Base-by-base conservation (phyloP, 2,113 vertebrate genomes). In the Ivindomyrus marchei region DNA sequence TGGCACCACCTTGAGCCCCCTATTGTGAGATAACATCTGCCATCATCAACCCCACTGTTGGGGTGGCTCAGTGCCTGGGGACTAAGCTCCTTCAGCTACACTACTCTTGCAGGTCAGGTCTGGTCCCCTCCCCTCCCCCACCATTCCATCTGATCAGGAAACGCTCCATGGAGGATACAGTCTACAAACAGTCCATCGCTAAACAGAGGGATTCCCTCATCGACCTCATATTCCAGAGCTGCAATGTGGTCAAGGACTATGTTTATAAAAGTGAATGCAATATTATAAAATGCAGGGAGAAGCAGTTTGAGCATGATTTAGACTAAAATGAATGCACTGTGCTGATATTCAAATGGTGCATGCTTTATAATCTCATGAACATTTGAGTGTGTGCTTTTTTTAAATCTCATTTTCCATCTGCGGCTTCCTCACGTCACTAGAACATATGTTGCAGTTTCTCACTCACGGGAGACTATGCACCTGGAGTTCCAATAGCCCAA, bases 361-460 rank as follows among this genome's bases (percentile, higher is more conserved):
- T 87, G 91, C 91, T 88, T 91, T 90, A 92, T 90, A 88, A 92
- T 47, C 93, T 93, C 91, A 92, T 93, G 93, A 94, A 93, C 90
- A 91, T 93, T 95, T 92, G 93, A 94, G 93, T 27, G 5, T 15
- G 19, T 52, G 45, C 52, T 87, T 56, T 53, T 27, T 87, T 36
- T 36, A 36, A 53, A 87, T 53, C 15, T 95, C 94, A 94, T 91
- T 95, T 93, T 91, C 93, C 93, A 93, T 94, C 93, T 94, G 93
- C 93, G 93, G 93, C 80, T 94, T 94, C 88, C 90, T 93, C 93
- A 92, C 89, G 92, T 95, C 94, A 94, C 93, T 94, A 91, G 90
- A 91, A 90, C 92, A 92, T 93, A 90, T 90, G 92, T 91, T 83
- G 47, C 92, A 91, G 92, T 91, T 90, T 90, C 89, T 89, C 92